Percentiles rank a stretch among this genome's conserved stretches.
Evolutionary conservation across 2,797 vertebrate genomes (phyloP).

Genomic region (Siniperca undulata): DNA sequence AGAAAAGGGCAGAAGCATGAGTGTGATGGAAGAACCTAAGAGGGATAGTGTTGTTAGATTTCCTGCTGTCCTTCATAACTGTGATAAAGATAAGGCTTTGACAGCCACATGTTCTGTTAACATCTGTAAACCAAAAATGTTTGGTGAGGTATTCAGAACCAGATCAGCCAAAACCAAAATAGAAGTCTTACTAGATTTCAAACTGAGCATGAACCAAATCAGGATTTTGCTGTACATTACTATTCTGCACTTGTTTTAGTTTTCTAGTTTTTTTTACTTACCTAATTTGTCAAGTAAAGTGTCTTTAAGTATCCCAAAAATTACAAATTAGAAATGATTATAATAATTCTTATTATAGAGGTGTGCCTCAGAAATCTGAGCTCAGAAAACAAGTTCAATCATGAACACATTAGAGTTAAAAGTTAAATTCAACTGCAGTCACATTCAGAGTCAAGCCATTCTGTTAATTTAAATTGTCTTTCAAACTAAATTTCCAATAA

Average conservation of each 20-base stretch:
- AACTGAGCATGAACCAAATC: neutral
- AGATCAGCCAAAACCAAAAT: neutral
- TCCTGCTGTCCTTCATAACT: neutral
- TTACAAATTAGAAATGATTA: neutral
- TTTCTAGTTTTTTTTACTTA: neutral
- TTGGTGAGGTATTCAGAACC: neutral
- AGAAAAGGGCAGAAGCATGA: neutral
- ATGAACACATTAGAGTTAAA: neutral
- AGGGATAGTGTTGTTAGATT: neutral
- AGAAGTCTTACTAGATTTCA: neutral
- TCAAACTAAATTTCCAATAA: neutral
- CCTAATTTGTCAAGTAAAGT: neutral
- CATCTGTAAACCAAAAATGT: neutral
- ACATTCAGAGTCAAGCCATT: neutral
- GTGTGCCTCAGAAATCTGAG: neutral
- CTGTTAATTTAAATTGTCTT: neutral
- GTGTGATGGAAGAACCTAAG: neutral
- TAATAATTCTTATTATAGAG: neutral
- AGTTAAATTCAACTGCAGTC: neutral
- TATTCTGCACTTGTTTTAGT: neutral
- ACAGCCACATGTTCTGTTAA: neutral
- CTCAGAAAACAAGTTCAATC: neutral
- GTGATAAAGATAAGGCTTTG: neutral
- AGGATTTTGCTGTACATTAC: neutral
- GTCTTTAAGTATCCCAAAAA: neutral